Percentiles rank a stretch among this genome's conserved stretches.
Evolutionary conservation across 2,113 vertebrate genomes (phyloP).

Genomic region (Mormyrus iriodes): DNA sequence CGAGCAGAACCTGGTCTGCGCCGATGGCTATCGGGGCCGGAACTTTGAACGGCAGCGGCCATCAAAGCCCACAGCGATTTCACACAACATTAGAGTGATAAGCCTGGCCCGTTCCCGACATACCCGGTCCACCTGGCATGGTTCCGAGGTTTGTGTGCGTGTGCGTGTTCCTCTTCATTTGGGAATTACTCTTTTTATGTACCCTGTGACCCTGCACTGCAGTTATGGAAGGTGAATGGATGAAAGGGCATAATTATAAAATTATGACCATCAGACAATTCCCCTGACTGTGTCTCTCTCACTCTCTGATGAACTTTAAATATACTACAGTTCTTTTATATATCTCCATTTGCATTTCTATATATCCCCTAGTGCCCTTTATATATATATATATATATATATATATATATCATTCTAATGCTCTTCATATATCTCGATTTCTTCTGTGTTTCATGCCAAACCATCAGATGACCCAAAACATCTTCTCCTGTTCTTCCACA

Average conservation of each 20-base stretch:
- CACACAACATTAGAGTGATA: slow-evolving; percentile 7
- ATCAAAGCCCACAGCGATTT: neutral
- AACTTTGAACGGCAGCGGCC: neutral
- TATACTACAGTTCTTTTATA: neutral
- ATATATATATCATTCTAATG: neutral
- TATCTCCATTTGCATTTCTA: neutral
- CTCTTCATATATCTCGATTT: neutral
- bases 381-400: neutral
- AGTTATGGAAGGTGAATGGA: neutral
- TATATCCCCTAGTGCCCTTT: too few species aligned
- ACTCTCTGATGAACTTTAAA: neutral
- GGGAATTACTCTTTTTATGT: neutral
- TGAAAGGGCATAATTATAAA: neutral
- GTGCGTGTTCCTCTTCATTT: neutral
- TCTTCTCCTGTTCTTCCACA: neutral
- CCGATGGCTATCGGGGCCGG: neutral
- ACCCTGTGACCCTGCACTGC: neutral
- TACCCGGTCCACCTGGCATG: neutral
- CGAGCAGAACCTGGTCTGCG: neutral
- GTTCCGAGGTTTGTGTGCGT: neutral
- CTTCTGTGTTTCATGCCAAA: neutral
- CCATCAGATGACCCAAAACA: neutral
- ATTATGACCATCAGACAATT: neutral
- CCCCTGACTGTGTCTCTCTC: neutral
- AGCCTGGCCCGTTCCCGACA: neutral